A percentile compares a stretch with the other conserved stretches of the same genome.
Evolutionary conservation across 2,888 invertebrate species (phyloP).

Genomic region (Drosophila gaucha): DNA sequence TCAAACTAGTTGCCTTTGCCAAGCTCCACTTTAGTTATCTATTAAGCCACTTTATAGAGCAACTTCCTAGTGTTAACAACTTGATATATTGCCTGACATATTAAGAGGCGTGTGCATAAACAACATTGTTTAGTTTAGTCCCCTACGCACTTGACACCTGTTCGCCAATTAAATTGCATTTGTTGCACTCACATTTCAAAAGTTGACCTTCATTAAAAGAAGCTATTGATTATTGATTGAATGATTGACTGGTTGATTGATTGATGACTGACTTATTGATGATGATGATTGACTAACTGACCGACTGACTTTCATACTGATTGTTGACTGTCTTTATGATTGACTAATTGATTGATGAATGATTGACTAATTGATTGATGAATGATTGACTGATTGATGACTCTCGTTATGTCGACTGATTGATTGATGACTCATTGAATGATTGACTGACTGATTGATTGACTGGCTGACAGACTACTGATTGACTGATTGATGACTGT

Average conservation of each 20-base stretch:
- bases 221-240: background rate
- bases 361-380: background rate
- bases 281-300: background rate
- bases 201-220: background rate
- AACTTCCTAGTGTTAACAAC: slow-evolving; percentile 37
- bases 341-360: background rate
- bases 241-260: slow-evolving; percentile 7
- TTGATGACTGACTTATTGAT: slow-evolving; percentile 1
- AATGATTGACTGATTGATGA: background rate
- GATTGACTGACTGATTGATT: background rate
- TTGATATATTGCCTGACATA: slow-evolving; percentile 16
- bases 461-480: background rate
- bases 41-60: slow-evolving; percentile 5
- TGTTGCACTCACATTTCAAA: slow-evolving; percentile 28
- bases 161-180: slow-evolving; percentile 27
- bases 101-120: slow-evolving; percentile 26
- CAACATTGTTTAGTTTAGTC: slow-evolving; percentile 7
- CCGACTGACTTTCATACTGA: slow-evolving; percentile 1
- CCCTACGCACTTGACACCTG: slow-evolving; percentile 54
- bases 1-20: background rate
- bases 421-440: background rate
- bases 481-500: too few species aligned
- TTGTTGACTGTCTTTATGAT: too few species aligned
- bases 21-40: background rate
- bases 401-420: too few species aligned